Evolutionary conservation across 2,888 invertebrate genomes (phyloP), one percentile per base, ranked within the genome.

Genomic region (Gibbula magus): DNA sequence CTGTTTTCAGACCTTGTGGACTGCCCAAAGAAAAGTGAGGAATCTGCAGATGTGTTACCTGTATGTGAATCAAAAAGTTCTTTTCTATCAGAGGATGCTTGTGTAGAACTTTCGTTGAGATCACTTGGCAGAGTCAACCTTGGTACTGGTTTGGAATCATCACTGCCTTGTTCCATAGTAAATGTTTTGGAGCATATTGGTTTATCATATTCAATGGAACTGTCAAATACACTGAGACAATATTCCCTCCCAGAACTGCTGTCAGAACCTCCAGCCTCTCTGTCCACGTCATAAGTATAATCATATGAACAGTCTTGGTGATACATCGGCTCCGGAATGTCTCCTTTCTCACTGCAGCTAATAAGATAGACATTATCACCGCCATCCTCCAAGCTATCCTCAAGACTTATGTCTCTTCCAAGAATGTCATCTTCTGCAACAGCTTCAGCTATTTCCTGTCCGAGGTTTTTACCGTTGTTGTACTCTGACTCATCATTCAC

Each of bases 141-240:
- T 16, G 39, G 70, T n/a, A 70, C 35, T 20, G 70, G 29, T 20
- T 32, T n/a, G 1, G 13, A 3, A 39, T 10, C n/a, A 20, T 39
- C 70, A 70, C 20, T 32, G 25, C 35, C 20, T 20, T 16, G 18
- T 70, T 70, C 70, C 8, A 35, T 35, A 56, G 1, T 22, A 7
- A 22, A 25, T 56, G 56, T 20, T 70, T 70, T 39, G 0, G 20
- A 32, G 20, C 35, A 20, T 10, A 39, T 18, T 0, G 39, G 20
- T 35, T n/a, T 70, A 39, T 70, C 70, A 61, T 61, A 61, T 32
- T 70, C 70, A 20, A 35, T 10, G 18, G 70, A 70, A 35, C 70
- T 70, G 35, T 70, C 70, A 39, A 70, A 70, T 2, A 70, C 70
- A 70, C 70, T 70, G 35, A 70, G 29, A 20, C 70, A 70, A 70